These are phyloP conservation scores for Drosophila koepferae DNA, from an alignment of 2,888 invertebrate species.

Conservation along the genomic window DNA sequence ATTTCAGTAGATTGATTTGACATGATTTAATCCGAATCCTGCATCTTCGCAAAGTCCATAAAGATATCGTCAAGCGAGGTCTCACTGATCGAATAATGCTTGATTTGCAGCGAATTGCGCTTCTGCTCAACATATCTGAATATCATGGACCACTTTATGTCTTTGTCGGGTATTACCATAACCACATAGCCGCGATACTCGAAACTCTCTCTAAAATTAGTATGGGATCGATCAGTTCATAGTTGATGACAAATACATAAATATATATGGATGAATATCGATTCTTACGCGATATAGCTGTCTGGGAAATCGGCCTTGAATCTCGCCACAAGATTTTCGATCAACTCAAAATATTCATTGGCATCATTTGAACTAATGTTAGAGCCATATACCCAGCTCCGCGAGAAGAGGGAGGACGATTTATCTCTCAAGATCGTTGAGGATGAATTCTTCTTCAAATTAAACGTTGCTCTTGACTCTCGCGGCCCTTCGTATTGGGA, in stretches of 20 bases:
- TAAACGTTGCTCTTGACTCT: background rate
- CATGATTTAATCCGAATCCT: constrained; percentile 43
- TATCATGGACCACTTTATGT: constrained; percentile 88
- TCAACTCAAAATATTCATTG: background rate
- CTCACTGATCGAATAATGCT: constrained; percentile 91
- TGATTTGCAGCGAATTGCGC: constrained; percentile 87
- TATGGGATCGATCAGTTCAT: background rate
- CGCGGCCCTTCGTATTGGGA: background rate
- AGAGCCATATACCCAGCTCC: background rate
- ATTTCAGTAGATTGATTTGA: background rate
- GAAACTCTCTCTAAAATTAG: constrained; percentile 86
- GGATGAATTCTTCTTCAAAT: background rate
- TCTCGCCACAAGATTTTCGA: constrained; percentile 18
- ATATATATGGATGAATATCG: background rate
- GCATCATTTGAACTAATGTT: background rate
- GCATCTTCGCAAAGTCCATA: constrained; percentile 87
- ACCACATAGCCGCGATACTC: constrained; percentile 88
- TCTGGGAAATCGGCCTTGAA: constrained; percentile 41
- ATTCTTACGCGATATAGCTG: constrained; percentile 40
- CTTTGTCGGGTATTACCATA: constrained; percentile 87
- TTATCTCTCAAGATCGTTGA: background rate
- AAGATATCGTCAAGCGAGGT: constrained; percentile 92
- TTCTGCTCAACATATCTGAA: constrained; percentile 89
- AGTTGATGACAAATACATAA: background rate
- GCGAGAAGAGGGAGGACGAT: background rate